Evolutionary conservation across 2,797 vertebrate species (phyloP).

Genomic region (Spinus olivaceus): DNA sequence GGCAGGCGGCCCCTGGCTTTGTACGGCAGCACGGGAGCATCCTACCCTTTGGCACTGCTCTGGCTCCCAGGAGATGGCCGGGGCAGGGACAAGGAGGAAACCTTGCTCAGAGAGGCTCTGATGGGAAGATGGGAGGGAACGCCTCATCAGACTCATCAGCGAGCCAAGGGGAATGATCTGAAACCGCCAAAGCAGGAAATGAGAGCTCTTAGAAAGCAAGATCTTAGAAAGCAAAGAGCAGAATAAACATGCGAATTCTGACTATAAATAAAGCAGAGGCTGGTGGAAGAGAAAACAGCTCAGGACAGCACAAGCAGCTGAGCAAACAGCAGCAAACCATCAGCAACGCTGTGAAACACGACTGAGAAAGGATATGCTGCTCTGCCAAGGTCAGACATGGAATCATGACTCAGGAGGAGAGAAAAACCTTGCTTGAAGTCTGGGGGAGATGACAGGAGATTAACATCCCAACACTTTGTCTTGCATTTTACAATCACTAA

Average conservation of each 20-base stretch:
- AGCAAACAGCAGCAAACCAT: background rate
- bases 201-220: background rate
- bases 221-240: background rate
- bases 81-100: background rate
- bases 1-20: background rate
- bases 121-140: background rate
- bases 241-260: background rate
- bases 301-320: background rate
- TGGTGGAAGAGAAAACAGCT: background rate
- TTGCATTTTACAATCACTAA: background rate
- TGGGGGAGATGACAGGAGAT: background rate
- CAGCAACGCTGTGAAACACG: background rate
- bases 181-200: background rate
- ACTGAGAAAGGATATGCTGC: background rate
- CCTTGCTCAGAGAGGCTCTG: background rate
- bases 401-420: background rate
- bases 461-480: background rate
- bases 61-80: rapidly evolving
- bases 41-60: rapidly evolving
- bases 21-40: background rate
- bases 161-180: background rate
- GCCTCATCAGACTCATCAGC: rapidly evolving
- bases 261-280: background rate
- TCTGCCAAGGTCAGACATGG: background rate
- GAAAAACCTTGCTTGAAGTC: background rate